Base-by-base conservation (phyloP, 2,888 invertebrate genomes). In the Melieria crassipennis region DNA sequence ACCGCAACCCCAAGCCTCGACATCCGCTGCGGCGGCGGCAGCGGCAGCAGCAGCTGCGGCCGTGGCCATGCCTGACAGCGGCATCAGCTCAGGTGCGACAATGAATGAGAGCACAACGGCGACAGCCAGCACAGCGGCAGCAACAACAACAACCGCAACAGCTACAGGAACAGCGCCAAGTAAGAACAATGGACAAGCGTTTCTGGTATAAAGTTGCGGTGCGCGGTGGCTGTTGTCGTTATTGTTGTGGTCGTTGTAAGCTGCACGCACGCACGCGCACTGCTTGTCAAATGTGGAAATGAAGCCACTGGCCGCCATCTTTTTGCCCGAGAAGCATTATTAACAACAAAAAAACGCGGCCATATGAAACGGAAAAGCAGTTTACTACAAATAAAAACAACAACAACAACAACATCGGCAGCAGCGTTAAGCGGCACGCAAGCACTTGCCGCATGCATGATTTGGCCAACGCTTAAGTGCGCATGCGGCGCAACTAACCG, bases 151-250 rank as follows among this genome's bases (percentile, higher is more conserved):
- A 57, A 30, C 71, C 70, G 75, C 73, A 77, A 71, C 77, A 79
- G 77, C 78, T 80, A 78, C 77, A 78, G 57, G 71, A 75, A 68
- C 73, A 73, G 52, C 75, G 71, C 73, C 77, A 62, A 79, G 77
- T 69, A 79, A 78, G 73, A 78, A 80, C 73, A 79, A 81, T 74
- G 85, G 84, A 47, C 86, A 86, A 79, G 84, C 86, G 71, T 86
- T 86, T 79, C 81, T 86, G 78, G 86, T 86, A 72, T 86, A 85
- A 80, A 76, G 56, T n/a, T 43, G 50, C 45, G 30, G 47, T 74
- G 75, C 61, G 50, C 16, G 16, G 16, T 16, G 16, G 16, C 16
- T 16, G 16, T 47, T 50, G 61, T 45, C 52, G 58, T 48, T 63
- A 11, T 69, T 73, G 56, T 73, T 69, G 30, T 65, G 66, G 62